Evolutionary conservation across 2,797 vertebrate genomes (phyloP), one percentile per base, ranked within the genome.

Genomic region (Naso thynnoides): DNA sequence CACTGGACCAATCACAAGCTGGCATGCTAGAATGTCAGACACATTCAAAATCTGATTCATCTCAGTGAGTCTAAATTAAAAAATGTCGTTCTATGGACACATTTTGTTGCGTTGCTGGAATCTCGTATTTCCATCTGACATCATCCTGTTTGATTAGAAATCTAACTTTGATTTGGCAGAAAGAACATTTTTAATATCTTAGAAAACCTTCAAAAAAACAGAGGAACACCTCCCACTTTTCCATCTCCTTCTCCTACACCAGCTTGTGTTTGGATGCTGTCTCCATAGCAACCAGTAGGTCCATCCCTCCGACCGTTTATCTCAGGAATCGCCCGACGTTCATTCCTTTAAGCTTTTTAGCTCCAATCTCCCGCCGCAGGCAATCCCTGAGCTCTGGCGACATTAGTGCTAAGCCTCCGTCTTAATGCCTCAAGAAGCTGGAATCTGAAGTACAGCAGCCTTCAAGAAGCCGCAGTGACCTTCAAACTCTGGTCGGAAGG

Each of bases 341-440:
- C 62, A 31, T 56, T 72, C 72, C 59, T 54, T 31, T 54, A 78
- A 78, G 70, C 70, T 31, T 41, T 54, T 61, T 59, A 14, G 62
- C 76, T 73, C n/a, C 75, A 62, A 38, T 76, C 73, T 59, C 55
- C 49, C 27, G 0, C 6, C 26, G 0, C 19, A 66, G 78, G 70
- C 68, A 21, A 73, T 82, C 74, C 63, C 6, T 0, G 48, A 8
- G 13, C 81, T 69, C 57, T 5, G 74, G 23, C 54, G 76, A 82
- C 71, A 85, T 89, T 79, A 86, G 61, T 1, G 13, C 83, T 85
- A 84, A 89, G 84, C 84, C 62, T 19, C 23, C 45, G 0, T 65
- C 80, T 76, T 76, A 85, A 72, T 67, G 82, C 78, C 73, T 79
- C 63, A 76, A 86, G 84, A 57, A 39, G 60, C 69, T 18, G 47